A percentile compares a stretch with the other conserved stretches of the same genome.
These are phyloP conservation scores for Naso thynnoides DNA, from an alignment of 2,797 vertebrate genomes.

Conservation along the genomic window DNA sequence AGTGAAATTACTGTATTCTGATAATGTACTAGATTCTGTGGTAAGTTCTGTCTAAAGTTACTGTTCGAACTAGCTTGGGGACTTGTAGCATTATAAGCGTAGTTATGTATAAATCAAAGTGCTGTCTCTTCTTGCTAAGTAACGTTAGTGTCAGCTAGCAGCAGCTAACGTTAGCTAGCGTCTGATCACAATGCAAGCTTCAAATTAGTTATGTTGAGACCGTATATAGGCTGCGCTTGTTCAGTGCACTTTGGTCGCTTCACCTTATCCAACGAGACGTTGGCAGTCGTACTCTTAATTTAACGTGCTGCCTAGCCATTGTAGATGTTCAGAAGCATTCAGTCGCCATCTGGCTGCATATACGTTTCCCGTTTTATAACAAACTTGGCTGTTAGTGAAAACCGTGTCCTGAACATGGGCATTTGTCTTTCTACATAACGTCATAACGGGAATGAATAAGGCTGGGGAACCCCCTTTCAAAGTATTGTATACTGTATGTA, in stretches of 20 bases:
- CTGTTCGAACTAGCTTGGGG: background rate
- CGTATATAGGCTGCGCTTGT: fast-evolving
- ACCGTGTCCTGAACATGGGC: too few species aligned
- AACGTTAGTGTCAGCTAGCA: constrained; percentile 10
- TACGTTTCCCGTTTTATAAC: too few species aligned
- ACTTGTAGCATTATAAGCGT: fast-evolving
- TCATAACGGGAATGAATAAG: too few species aligned
- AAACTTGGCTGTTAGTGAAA: too few species aligned
- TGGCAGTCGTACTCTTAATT: fast-evolving
- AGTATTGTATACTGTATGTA: too few species aligned
- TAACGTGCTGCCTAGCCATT: too few species aligned
- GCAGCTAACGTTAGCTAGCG: constrained; percentile 32
- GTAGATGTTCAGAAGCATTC: too few species aligned
- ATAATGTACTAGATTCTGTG: background rate
- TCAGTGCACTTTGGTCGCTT: fast-evolving
- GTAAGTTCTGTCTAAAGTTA: constrained; percentile 34
- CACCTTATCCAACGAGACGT: fast-evolving
- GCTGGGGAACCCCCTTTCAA: too few species aligned
- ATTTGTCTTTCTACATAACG: too few species aligned
- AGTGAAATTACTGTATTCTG: background rate
- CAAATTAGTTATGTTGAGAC: background rate
- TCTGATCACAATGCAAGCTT: background rate
- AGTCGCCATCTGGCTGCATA: too few species aligned
- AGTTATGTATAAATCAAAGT: background rate
- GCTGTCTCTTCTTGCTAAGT: background rate